Evolutionary conservation across 2,113 vertebrate species (phyloP).

Genomic region (Cynocephalus volans): DNA sequence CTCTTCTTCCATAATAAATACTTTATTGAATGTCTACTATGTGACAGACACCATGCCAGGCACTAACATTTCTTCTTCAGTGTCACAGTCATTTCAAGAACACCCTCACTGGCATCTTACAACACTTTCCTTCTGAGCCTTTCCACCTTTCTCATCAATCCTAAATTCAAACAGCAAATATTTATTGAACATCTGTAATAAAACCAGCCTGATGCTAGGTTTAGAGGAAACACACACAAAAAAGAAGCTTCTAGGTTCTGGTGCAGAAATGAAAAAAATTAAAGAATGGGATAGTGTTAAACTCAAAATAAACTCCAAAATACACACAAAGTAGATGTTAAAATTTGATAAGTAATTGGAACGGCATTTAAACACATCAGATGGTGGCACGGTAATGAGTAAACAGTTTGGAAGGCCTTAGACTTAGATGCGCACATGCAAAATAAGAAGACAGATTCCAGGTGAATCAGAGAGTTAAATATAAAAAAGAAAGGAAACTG

Average conservation of each 20-base stretch:
- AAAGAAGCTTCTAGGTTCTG: not conserved
- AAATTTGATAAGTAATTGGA: not conserved
- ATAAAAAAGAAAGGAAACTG: conserved; percentile 22
- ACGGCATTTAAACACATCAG: not conserved
- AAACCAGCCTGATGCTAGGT: not conserved
- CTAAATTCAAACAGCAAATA: not conserved
- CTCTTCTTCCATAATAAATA: not conserved
- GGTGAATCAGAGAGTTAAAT: not conserved
- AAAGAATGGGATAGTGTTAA: not conserved
- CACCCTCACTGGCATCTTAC: not conserved
- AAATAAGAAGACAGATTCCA: not conserved
- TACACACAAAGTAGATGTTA: not conserved
- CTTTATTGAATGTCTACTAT: not conserved
- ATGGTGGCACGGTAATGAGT: not conserved
- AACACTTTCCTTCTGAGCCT: not conserved
- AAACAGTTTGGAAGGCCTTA: not conserved
- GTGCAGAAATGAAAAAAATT: not conserved
- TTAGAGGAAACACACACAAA: not conserved
- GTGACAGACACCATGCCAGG: not conserved
- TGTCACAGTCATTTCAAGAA: not conserved
- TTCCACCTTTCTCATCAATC: not conserved
- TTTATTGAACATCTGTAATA: not conserved
- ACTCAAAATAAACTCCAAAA: not conserved
- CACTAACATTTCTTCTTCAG: not conserved
- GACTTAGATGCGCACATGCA: not conserved